phyloP scores from a whole-genome alignment of 2,113 vertebrate species.

The Lathamus discolor region DNA sequence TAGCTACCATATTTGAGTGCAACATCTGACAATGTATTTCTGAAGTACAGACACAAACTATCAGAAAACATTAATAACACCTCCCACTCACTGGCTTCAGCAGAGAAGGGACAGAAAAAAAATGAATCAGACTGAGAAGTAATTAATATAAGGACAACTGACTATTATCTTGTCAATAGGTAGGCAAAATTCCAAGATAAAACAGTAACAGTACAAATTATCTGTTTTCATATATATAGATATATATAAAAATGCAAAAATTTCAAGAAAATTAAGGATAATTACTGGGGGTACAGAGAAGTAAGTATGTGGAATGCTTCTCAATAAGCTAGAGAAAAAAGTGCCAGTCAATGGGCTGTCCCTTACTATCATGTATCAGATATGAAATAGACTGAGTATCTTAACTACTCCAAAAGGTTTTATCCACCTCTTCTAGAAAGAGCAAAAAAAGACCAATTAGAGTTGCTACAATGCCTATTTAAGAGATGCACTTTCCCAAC shows the following conservation, averaged over 20 bases:
- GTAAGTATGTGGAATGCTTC: neutral
- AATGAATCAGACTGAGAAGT: neutral
- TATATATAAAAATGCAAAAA: neutral
- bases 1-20: neutral
- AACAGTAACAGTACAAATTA: neutral
- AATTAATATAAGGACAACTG: neutral
- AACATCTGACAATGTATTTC: neutral
- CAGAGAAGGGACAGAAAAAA: neutral
- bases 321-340: neutral
- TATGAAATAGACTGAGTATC: neutral
- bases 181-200: neutral
- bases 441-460: neutral
- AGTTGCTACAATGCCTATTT: neutral
- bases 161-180: neutral
- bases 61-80: neutral
- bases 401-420: neutral
- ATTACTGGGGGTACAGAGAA: accelerated
- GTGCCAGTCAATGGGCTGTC: neutral
- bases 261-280: neutral
- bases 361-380: neutral
- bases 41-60: neutral
- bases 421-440: neutral
- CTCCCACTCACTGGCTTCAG: neutral
- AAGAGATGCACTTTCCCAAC: neutral
- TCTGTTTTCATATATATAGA: neutral